phyloP scores from a whole-genome alignment of 2,797 vertebrate species.

The Atherinosoma microstoma region DNA sequence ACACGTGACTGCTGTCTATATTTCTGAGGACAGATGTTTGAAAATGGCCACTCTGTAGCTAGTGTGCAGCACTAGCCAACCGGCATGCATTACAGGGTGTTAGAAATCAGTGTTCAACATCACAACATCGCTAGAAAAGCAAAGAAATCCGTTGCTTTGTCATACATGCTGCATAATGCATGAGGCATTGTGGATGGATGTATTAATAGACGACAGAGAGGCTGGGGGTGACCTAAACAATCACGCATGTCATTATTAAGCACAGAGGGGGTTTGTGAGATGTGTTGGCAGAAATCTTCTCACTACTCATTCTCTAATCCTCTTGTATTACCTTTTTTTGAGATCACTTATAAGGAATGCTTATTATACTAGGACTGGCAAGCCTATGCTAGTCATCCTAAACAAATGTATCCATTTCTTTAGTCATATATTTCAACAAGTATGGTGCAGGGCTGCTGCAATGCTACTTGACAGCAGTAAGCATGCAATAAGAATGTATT shows the following conservation, averaged over 20 bases:
- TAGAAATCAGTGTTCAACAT: slow-evolving; percentile 25
- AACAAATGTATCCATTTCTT: slow-evolving; percentile 24
- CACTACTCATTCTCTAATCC: slow-evolving; percentile 49
- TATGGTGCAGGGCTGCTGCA: slow-evolving; percentile 30
- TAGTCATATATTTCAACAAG: slow-evolving; percentile 24
- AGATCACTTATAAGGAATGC: slow-evolving; percentile 21
- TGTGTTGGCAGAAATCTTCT: slow-evolving; percentile 45
- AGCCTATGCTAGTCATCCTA: slow-evolving; percentile 14
- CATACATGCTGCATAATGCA: slow-evolving; percentile 73
- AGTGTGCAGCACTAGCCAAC: slow-evolving; percentile 52
- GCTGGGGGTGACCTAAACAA: slow-evolving; percentile 60
- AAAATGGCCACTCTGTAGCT: slow-evolving; percentile 75
- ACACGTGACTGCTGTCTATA: slow-evolving; percentile 77
- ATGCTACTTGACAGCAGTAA: slow-evolving; percentile 16
- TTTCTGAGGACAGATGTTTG: slow-evolving; percentile 75
- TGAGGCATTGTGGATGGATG: slow-evolving; percentile 61
- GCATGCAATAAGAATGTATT: slow-evolving; percentile 2
- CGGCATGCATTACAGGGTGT: slow-evolving; percentile 55
- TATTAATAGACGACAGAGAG: slow-evolving; percentile 63
- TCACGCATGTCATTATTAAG: slow-evolving; percentile 56
- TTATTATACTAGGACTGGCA: not conserved
- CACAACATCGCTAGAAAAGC: slow-evolving; percentile 27
- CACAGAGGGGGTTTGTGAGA: slow-evolving; percentile 22
- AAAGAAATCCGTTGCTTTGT: slow-evolving; percentile 55
- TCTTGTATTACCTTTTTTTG: slow-evolving; percentile 60